Evolutionary conservation across 2,888 invertebrate genomes (phyloP).

Genomic region (Lepidocyrtoides sp.): DNA sequence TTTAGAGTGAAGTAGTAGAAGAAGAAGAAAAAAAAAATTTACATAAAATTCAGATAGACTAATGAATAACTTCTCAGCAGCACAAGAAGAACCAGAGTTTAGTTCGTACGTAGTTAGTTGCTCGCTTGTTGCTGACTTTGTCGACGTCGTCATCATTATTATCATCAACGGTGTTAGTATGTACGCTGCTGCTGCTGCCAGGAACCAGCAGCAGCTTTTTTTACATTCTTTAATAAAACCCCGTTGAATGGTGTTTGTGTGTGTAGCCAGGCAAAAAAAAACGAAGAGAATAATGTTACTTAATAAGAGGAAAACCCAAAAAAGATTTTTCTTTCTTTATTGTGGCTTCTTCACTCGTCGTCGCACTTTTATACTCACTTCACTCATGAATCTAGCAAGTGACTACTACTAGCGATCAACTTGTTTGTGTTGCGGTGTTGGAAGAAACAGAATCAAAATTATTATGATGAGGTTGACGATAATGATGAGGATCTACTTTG

Average conservation of each 20-base stretch:
- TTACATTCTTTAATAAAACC: conserved; percentile 4
- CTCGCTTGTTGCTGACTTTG: conserved; percentile 58
- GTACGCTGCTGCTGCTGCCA: neutral
- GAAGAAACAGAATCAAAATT: conserved; percentile 61
- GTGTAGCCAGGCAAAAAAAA: conserved; percentile 47
- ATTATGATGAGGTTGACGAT: conserved; percentile 66
- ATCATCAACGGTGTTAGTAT: neutral
- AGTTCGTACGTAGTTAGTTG: neutral
- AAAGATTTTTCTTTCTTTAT: conserved; percentile 30
- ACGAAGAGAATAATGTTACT: conserved; percentile 43
- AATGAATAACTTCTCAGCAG: conserved; percentile 68
- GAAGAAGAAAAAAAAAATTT: conserved; percentile 65
- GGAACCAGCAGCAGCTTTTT: conserved; percentile 36
- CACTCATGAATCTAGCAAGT: neutral
- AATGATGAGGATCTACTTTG: conserved; percentile 66
- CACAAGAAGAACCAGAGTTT: neutral
- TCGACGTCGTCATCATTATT: conserved; percentile 17
- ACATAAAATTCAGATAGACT: conserved; percentile 77
- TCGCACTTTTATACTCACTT: neutral
- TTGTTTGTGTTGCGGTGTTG: neutral
- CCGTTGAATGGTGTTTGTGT: conserved; percentile 34
- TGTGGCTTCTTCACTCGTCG: conserved; percentile 23
- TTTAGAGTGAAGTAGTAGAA: conserved; percentile 6
- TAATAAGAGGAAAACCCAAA: conserved; percentile 7
- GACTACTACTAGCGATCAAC: neutral